Base-by-base conservation (phyloP, 2,113 vertebrate genomes). In the Sciurus niger region DNA sequence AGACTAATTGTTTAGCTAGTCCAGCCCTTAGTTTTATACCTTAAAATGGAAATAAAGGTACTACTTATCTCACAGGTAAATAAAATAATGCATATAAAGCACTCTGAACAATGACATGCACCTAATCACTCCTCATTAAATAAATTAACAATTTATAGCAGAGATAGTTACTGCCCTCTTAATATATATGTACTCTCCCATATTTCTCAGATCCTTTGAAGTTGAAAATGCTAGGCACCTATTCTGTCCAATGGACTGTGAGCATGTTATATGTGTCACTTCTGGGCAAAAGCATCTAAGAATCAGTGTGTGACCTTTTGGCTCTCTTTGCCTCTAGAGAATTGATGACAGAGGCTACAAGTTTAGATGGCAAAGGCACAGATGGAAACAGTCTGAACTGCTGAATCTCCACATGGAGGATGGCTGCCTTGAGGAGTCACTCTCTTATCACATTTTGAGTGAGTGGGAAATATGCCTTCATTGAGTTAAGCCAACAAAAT, bases 261-360 rank as follows among this genome's bases (percentile, higher is more conserved):
- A 95, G 7, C 25, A 8, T 34, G 24, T 68, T 79, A 78, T 87
- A 9, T 72, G 3, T 84, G 85, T 79, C n/a, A 78, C 70, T 93
- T 93, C 73, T 72, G n/a, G 16, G 77, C 11, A 65, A 84, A 88
- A 90, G 58, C n/a, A 90, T 93, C 92, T 84, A 68, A 90, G 58
- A 84, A 28, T 7, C 12, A 73, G 43, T 37, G 43, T 94, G 51
- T 46, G 30, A 76, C 34, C 79, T 94, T 96, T 92, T 17, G 53
- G 17, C 10, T 95, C 46, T 90, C 70, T 60, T 63, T 51, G 37
- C 32, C 72, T 74, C 48, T 79, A 55, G 48, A 95, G 48, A 78
- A 84, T 30, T 93, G 55, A 76, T 93, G 79, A 84, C 63, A 46
- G 24, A 93, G 48, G 72, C 55, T 46, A 74, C 30, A 84, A 65